Percentiles rank a stretch among this genome's conserved stretches.
phyloP scores from a whole-genome alignment of 2,888 invertebrate genomes.

The Cantharis lateralis region DNA sequence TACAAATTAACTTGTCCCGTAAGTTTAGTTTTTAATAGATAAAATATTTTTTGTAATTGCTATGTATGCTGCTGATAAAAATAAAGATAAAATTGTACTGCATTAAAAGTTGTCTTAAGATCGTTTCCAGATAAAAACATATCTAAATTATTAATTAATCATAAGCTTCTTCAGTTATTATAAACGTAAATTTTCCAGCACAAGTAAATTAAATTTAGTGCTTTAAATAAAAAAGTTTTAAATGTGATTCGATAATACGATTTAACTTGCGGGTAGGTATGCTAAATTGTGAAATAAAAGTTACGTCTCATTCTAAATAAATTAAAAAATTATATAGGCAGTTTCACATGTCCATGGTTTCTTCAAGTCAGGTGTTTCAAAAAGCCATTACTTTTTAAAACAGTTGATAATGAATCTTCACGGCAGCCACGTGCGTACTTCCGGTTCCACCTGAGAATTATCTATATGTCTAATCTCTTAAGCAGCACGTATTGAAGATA shows the following conservation, averaged over 20 bases:
- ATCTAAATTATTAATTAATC: neutral
- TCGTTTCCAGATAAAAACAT: neutral
- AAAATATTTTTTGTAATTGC: slow-evolving; percentile 1
- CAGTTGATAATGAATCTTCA: slow-evolving; percentile 39
- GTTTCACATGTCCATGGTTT: slow-evolving; percentile 27
- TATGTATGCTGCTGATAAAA: neutral
- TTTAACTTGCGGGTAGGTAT: neutral
- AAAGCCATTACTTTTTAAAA: slow-evolving; percentile 33
- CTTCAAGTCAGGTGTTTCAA: slow-evolving; percentile 34
- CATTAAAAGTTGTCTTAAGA: neutral
- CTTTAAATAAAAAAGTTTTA: neutral
- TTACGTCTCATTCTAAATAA: neutral
- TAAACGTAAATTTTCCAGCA: neutral
- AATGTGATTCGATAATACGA: neutral
- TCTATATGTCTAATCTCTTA: slow-evolving; percentile 13
- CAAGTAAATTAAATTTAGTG: neutral
- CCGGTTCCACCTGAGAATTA: slow-evolving; percentile 32
- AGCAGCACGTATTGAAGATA: slow-evolving; percentile 6
- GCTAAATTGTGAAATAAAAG: neutral
- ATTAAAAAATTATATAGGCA: slow-evolving; percentile 10
- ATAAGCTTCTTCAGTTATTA: neutral
- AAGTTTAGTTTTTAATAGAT: slow-evolving; percentile 2
- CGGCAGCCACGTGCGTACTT: slow-evolving; percentile 35
- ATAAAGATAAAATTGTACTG: neutral
- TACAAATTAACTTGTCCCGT: slow-evolving; percentile 5